Evolutionary conservation across 2,797 vertebrate genomes (phyloP).

Genomic region (Danio jaintianensis): DNA sequence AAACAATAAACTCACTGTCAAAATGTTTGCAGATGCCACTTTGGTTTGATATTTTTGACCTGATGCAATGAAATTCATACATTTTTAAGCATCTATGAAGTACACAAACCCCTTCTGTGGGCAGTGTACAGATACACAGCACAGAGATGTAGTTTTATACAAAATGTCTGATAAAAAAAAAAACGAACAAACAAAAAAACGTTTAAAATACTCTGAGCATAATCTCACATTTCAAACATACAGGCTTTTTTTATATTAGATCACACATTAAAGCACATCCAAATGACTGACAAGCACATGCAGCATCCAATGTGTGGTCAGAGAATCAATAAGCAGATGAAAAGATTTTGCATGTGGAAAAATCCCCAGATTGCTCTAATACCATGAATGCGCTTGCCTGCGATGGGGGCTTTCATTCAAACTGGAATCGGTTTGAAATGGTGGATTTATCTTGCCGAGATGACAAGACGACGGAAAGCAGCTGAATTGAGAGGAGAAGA

Average conservation of each 20-base stretch:
- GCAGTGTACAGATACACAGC: neutral
- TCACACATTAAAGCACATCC: constrained; percentile 29
- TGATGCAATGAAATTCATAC: neutral
- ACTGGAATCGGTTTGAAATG: constrained; percentile 46
- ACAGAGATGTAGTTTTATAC: neutral
- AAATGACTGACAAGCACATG: constrained; percentile 38
- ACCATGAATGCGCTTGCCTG: constrained; percentile 6
- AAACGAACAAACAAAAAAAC: neutral
- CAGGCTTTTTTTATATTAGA: constrained; percentile 32
- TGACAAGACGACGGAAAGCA: constrained; percentile 47
- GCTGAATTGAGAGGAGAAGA: constrained; percentile 39
- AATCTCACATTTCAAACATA: constrained; percentile 30
- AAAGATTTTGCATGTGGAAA: constrained; percentile 21
- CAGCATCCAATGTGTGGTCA: constrained; percentile 36
- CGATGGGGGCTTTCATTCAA: constrained; percentile 38
- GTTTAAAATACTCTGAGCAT: neutral
- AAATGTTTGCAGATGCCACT: neutral
- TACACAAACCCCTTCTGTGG: neutral
- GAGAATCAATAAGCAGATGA: constrained; percentile 32
- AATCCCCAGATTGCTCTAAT: constrained; percentile 37
- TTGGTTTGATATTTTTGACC: neutral
- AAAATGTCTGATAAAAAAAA: neutral
- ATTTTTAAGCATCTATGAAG: neutral
- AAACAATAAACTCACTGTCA: too few relatives aligned
- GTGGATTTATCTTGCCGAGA: constrained; percentile 45